Percentiles rank a stretch among this genome's conserved stretches.
Evolutionary conservation across 2,888 invertebrate species (phyloP).

Genomic region (Beris morrisii): DNA sequence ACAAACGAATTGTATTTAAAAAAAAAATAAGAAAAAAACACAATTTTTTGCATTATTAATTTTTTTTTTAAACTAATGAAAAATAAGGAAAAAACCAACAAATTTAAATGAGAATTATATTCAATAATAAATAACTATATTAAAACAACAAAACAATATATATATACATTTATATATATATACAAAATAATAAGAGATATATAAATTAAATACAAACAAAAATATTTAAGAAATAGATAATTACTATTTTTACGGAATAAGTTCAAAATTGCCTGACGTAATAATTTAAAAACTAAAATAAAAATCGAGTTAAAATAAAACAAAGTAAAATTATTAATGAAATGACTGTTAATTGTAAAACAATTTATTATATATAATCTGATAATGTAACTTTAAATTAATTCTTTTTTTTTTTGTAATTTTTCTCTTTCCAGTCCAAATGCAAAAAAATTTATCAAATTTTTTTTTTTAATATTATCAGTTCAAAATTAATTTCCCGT

Average conservation of each 20-base stretch:
- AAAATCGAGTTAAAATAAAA: conserved; percentile 35
- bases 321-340: conserved; percentile 28
- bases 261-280: conserved; percentile 47
- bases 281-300: conserved; percentile 20
- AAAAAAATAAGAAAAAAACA: no score
- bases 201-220: conserved; percentile 1
- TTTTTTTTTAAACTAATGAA: no score
- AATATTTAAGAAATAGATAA: conserved; percentile 22
- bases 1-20: no score
- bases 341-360: conserved; percentile 38
- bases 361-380: conserved; percentile 28
- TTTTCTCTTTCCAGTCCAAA: conserved; percentile 21
- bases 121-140: conserved; percentile 7
- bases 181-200: conserved; percentile 4
- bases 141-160: conserved; percentile 5
- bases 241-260: conserved; percentile 41
- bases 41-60: no score
- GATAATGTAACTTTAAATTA: conserved; percentile 14
- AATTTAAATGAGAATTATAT: conserved; percentile 9
- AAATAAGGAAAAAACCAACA: conserved; percentile 8
- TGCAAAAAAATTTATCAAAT: no score
- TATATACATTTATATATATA: background rate
- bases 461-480: no score
- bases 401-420: conserved; percentile 23
- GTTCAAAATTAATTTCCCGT: no score